Evolutionary conservation across 1,140 invertebrate genomes (phyloP).

Genomic region (Drosophila trapezifrons): DNA sequence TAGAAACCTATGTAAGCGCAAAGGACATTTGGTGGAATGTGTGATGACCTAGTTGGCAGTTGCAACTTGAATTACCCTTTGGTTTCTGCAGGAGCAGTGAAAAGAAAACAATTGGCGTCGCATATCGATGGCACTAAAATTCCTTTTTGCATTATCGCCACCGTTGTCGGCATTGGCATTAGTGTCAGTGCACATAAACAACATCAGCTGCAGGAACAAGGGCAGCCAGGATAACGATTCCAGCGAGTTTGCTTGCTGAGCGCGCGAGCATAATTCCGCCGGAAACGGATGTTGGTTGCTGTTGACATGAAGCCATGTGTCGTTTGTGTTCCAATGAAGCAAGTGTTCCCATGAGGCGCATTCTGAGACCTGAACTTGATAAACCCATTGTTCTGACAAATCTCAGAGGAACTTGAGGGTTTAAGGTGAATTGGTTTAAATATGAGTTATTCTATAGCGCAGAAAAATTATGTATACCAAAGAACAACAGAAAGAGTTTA

Average conservation of each 20-base stretch:
- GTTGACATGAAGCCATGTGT: conserved; percentile 44
- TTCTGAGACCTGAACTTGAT: conserved; percentile 20
- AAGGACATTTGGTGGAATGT: no score
- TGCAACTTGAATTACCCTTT: conserved; percentile 12
- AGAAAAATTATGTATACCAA: no score
- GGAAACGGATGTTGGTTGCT: conserved; percentile 66
- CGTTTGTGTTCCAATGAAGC: conserved; percentile 16
- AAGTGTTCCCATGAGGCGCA: conserved; percentile 20
- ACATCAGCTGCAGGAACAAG: conserved; percentile 19
- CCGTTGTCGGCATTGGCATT: conserved; percentile 51
- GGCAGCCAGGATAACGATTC: conserved; percentile 41
- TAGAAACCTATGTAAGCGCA: background rate
- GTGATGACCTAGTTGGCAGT: conserved; percentile 15
- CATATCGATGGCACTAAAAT: conserved; percentile 52
- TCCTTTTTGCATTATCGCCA: conserved; percentile 33
- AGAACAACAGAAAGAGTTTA: no score
- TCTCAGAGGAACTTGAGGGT: background rate
- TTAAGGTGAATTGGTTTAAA: background rate
- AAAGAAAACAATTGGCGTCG: conserved; percentile 22
- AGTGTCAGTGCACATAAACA: conserved; percentile 70
- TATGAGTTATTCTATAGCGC: no score
- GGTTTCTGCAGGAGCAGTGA: conserved; percentile 1
- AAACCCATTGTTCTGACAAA: background rate
- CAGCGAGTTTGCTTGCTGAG: conserved; percentile 20
- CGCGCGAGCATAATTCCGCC: conserved; percentile 70